Evolutionary conservation across 2,113 vertebrate species (phyloP).

Genomic region (Talpa occidentalis): DNA sequence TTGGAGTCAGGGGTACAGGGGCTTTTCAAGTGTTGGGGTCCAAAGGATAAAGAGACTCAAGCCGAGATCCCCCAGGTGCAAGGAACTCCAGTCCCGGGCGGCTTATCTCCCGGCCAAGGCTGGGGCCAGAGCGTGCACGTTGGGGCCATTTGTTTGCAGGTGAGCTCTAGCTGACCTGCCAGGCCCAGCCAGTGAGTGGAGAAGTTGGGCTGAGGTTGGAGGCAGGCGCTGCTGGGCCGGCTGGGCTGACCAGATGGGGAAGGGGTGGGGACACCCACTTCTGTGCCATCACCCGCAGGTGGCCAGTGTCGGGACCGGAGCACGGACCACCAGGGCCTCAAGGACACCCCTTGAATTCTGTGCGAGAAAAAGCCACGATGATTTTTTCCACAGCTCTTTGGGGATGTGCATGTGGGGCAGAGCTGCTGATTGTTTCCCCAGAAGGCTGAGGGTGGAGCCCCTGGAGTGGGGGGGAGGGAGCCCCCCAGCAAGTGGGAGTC

Average conservation of each 20-base stretch:
- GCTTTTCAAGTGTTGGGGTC: background rate
- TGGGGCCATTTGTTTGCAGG: background rate
- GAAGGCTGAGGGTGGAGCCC: background rate
- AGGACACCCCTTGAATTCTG: background rate
- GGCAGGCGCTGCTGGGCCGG: too few relatives aligned
- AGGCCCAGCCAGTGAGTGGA: background rate
- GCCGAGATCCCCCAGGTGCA: fast-evolving
- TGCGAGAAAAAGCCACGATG: background rate
- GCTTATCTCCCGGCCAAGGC: too few relatives aligned
- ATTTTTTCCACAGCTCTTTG: background rate
- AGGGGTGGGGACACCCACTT: background rate
- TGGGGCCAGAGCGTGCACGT: too few relatives aligned
- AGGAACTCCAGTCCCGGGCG: background rate
- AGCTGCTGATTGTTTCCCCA: slow-evolving; percentile 49
- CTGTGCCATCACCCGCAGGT: too few relatives aligned
- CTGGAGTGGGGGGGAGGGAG: background rate
- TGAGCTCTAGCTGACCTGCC: background rate
- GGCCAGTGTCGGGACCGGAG: too few relatives aligned
- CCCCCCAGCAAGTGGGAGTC: too few relatives aligned
- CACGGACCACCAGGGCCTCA: background rate
- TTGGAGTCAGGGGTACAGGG: background rate
- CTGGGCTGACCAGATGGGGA: too few relatives aligned
- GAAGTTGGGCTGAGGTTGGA: background rate
- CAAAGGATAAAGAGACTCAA: background rate
- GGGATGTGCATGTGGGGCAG: too few relatives aligned